Conservation (phyloP, 2,888 invertebrate species). For the Gibbula magus region DNA sequence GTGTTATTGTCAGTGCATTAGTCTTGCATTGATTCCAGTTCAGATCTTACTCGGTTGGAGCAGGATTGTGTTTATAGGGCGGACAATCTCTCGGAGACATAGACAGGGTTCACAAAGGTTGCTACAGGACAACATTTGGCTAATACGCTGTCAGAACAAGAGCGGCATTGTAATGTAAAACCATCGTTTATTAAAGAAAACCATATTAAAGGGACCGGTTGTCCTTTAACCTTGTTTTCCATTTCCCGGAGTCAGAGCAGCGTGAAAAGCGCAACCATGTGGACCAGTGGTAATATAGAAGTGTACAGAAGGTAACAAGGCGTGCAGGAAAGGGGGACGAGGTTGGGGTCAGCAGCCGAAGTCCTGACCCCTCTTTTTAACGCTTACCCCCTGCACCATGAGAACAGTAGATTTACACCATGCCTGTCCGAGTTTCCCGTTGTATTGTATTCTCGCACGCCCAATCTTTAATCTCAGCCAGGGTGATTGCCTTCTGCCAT, state of each 20-base stretch:
- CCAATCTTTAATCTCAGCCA: background rate
- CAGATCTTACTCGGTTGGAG: background rate
- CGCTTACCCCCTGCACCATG: background rate
- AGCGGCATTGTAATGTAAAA: background rate
- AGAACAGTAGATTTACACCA: background rate
- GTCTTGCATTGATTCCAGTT: background rate
- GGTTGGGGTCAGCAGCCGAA: too few species aligned
- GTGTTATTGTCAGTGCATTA: slow-evolving; percentile 26
- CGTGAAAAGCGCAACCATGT: background rate
- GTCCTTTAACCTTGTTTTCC: background rate
- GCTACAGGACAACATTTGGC: background rate
- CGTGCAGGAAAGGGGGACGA: background rate
- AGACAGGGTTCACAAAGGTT: too few species aligned
- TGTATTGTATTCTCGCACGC: background rate
- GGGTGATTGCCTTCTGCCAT: background rate
- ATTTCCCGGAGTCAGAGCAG: background rate
- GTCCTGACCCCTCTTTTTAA: background rate
- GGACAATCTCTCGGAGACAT: background rate
- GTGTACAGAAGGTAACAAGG: background rate
- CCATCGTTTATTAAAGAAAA: background rate
- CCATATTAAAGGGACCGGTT: background rate
- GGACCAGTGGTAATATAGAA: background rate
- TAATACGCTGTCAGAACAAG: background rate
- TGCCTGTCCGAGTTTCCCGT: background rate
- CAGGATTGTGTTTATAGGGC: background rate